A percentile compares a stretch with the other conserved stretches of the same genome.
Conservation (phyloP, 2,113 vertebrate genomes). For the Chamaea fasciata region DNA sequence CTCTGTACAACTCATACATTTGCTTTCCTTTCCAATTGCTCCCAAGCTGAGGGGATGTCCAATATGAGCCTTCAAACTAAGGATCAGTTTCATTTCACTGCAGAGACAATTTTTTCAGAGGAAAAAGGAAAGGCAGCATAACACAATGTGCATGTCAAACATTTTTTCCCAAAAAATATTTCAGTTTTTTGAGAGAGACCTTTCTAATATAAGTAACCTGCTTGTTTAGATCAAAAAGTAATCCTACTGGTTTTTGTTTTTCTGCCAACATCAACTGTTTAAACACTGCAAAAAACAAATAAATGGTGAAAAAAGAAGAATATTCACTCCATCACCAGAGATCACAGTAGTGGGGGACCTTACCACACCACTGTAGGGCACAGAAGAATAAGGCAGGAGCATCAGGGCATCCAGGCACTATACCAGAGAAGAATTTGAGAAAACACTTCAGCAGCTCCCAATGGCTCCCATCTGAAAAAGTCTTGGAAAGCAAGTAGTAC, state of each 20-base stretch:
- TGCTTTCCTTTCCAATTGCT: background rate
- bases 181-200: background rate
- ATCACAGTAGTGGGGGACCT: background rate
- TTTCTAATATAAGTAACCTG: background rate
- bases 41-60: background rate
- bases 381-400: background rate
- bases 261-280: conserved; percentile 17
- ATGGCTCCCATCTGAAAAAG: background rate
- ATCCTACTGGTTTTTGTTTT: background rate
- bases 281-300: background rate
- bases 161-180: background rate
- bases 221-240: background rate
- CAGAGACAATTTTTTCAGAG: background rate
- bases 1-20: background rate
- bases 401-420: background rate
- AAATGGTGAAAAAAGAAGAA: background rate
- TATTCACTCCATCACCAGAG: background rate
- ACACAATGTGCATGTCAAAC: background rate
- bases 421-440: background rate
- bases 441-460: background rate
- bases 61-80: background rate
- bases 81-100: background rate
- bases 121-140: background rate
- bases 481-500: background rate
- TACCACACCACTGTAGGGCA: background rate